Base-by-base conservation (phyloP, 2,797 vertebrate genomes). In the Coreius guichenoti region DNA sequence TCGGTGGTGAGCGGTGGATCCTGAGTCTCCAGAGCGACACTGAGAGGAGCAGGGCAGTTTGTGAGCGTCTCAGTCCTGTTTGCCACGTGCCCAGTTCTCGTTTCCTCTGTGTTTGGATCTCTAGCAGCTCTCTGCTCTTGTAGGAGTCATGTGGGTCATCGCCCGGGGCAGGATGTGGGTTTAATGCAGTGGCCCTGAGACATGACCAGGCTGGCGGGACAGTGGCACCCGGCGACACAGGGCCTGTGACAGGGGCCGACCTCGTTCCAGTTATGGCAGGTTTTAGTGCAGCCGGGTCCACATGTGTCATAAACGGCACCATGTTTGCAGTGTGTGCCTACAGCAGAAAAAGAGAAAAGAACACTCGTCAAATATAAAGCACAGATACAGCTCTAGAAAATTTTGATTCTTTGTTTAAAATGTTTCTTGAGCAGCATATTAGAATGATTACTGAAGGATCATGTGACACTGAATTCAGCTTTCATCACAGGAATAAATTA, bases 251-350 rank as follows among this genome's bases (percentile, higher is more conserved):
- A 99, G 0, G 97, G 97, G 0, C 97, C 96, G 0, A 99, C 98
- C 93, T 99, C 98, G 2, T 99, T 99, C 98, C 98, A 99, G 95
- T 98, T 99, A 93, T 97, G 96, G 69, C 98, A 99, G 26, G 97
- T 99, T 93, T 98, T 99, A 88, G 96, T 93, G 88, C 98, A 99
- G 88, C 98, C 98, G 0, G 98, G 98, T 0, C 98, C 98, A 13
- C 98, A 99, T 16, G 97, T 98, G 83, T 99, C 96, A 3, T 99
- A 99, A 67, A 99, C 96, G 0, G 98, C 98, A 0, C 97, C 96
- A 0, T 99, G 97, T 92, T 97, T 98, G 88, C 98, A 99, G 89
- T 98, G 97, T 1, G 96, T 97, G 72, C 97, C 98, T 99, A 91
- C 14, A 91, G 8, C 92, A 51, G 26, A 3, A 23, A 39, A 5